Percentiles rank a stretch among this genome's conserved stretches.
phyloP scores from a whole-genome alignment of 2,888 invertebrate genomes.

The Nebria salina region DNA sequence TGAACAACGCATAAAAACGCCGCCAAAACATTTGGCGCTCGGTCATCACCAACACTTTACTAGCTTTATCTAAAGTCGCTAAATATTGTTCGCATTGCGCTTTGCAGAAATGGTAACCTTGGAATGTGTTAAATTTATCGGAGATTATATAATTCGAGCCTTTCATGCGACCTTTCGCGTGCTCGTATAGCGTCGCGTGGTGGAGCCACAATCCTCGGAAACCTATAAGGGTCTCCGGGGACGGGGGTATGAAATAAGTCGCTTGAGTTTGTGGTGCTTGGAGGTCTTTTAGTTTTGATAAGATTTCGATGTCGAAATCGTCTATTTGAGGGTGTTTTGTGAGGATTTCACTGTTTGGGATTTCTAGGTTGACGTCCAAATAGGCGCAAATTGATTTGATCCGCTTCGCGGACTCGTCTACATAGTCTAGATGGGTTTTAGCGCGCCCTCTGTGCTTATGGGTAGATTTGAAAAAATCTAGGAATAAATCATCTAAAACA shows the following conservation, averaged over 20 bases:
- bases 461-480: slow-evolving; percentile 51
- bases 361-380: slow-evolving; percentile 50
- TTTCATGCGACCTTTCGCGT: slow-evolving; percentile 11
- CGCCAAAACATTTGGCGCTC: slow-evolving; percentile 21
- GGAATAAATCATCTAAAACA: slow-evolving; percentile 50
- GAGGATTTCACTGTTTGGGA: slow-evolving; percentile 51
- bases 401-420: slow-evolving; percentile 48
- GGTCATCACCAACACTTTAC: background rate
- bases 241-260: slow-evolving; percentile 6
- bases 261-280: background rate
- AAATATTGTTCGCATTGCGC: background rate
- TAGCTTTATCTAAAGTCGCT: background rate
- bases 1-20: slow-evolving; percentile 23
- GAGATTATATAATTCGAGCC: background rate
- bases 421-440: slow-evolving; percentile 21
- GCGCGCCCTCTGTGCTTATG: slow-evolving; percentile 36
- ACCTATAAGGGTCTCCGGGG: slow-evolving; percentile 26
- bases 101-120: slow-evolving; percentile 1
- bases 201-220: slow-evolving; percentile 32
- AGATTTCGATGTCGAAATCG: slow-evolving; percentile 51
- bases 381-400: slow-evolving; percentile 49
- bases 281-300: slow-evolving; percentile 1
- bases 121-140: background rate
- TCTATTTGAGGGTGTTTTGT: slow-evolving; percentile 49
- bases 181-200: slow-evolving; percentile 2